Percentiles rank a stretch among this genome's conserved stretches.
Evolutionary conservation across 2,797 vertebrate species (phyloP).

Genomic region (Leptodactylus fallax): DNA sequence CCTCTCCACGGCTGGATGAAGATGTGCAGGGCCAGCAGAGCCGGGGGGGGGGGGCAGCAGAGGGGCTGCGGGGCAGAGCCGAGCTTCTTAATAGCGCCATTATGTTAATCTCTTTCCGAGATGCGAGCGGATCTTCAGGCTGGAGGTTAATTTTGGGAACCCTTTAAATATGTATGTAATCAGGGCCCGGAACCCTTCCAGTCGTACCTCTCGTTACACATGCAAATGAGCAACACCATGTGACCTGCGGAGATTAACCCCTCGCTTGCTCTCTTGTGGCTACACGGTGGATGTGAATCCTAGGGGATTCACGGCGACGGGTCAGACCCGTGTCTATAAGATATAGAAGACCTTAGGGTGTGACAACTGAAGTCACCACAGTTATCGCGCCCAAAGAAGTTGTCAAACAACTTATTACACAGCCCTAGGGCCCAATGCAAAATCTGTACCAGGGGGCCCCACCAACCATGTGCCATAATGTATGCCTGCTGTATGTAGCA

Average conservation of each 20-base stretch:
- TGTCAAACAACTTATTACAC: too few species aligned
- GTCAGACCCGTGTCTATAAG: not conserved
- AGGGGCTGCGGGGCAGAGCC: constrained; percentile 54
- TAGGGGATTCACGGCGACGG: not conserved
- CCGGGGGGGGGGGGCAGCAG: constrained; percentile 15
- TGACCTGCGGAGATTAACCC: constrained; percentile 57
- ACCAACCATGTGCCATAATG: too few species aligned
- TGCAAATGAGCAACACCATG: constrained; percentile 56
- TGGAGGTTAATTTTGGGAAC: constrained; percentile 65
- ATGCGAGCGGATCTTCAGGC: constrained; percentile 59
- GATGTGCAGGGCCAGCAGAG: constrained; percentile 29
- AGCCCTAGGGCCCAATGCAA: too few species aligned
- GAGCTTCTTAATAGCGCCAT: constrained; percentile 61
- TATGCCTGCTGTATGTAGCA: too few species aligned
- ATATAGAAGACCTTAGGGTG: too few species aligned
- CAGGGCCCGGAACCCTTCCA: constrained; percentile 63
- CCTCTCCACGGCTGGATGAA: constrained; percentile 1
- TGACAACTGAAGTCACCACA: too few species aligned
- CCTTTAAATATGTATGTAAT: constrained; percentile 65
- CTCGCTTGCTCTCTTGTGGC: not conserved
- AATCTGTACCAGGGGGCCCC: too few species aligned
- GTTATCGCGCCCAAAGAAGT: too few species aligned
- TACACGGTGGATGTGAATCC: not conserved
- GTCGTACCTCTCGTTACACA: constrained; percentile 62
- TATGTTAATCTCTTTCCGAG: constrained; percentile 62